phyloP scores from a whole-genome alignment of 2,888 invertebrate genomes.

The Perdita meconis region DNA sequence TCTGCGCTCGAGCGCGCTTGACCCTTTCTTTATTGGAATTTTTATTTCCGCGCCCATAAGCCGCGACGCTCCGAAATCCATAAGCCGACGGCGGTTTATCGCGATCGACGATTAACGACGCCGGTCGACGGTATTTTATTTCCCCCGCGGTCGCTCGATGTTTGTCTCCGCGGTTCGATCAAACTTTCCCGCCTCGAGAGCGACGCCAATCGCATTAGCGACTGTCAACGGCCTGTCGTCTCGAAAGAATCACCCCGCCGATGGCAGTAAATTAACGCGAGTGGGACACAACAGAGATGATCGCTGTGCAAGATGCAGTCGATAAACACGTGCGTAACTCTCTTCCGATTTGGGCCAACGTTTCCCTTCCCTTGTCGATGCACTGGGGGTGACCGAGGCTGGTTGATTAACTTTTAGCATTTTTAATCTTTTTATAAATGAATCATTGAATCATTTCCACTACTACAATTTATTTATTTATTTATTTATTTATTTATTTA shows the following conservation, averaged over 20 bases:
- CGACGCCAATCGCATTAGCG: constrained; percentile 49
- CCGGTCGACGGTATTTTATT: constrained; percentile 4
- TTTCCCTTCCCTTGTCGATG: not conserved
- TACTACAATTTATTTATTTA: no score
- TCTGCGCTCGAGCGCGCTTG: constrained; percentile 8
- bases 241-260: constrained; percentile 32
- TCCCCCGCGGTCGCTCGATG: not conserved
- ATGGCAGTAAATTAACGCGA: constrained; percentile 8
- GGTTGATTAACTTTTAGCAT: no score
- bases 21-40: constrained; percentile 49
- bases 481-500: no score
- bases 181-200: constrained; percentile 28
- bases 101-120: constrained; percentile 60
- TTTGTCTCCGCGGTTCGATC: constrained; percentile 5
- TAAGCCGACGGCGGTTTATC: constrained; percentile 46
- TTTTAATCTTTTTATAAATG: no score
- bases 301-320: not conserved
- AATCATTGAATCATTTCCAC: no score
- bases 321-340: constrained; percentile 25
- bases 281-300: not conserved
- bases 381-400: not conserved
- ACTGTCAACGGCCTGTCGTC: constrained; percentile 24
- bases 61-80: constrained; percentile 48
- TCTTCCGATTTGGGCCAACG: not conserved
- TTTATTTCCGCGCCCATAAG: constrained; percentile 50